Conservation (phyloP, 1,140 invertebrate genomes). For the Lasioglossum albipes region DNA sequence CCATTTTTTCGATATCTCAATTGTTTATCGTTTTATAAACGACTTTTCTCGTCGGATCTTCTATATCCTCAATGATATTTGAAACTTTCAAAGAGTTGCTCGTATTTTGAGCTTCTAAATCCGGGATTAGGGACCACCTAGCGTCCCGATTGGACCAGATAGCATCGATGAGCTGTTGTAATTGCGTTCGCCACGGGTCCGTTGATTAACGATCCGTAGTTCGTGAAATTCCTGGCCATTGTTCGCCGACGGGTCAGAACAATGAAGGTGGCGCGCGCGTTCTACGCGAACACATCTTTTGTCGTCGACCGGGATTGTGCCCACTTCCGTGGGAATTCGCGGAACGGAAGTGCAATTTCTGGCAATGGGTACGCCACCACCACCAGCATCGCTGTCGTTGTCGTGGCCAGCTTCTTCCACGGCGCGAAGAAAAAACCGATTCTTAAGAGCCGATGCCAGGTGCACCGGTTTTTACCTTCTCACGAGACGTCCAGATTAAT, state of each 20-base stretch:
- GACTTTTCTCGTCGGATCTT: too few species aligned
- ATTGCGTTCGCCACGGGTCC: background rate
- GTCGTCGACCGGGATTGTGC: conserved; percentile 68
- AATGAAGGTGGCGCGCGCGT: conserved; percentile 51
- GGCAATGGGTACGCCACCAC: conserved; percentile 55
- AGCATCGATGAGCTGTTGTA: too few species aligned
- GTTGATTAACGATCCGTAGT: conserved; percentile 20
- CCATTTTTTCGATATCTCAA: too few species aligned
- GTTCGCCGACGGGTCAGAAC: conserved; percentile 48
- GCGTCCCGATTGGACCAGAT: too few species aligned
- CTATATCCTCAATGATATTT: too few species aligned
- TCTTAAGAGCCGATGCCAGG: conserved; percentile 68
- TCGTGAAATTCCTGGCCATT: background rate
- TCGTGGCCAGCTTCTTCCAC: conserved; percentile 58
- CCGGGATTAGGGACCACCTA: too few species aligned
- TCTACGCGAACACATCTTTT: conserved; percentile 56
- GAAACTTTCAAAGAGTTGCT: too few species aligned
- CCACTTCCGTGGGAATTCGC: conserved; percentile 78
- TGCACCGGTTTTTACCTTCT: conserved; percentile 58
- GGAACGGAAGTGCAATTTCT: conserved; percentile 78
- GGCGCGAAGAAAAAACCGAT: conserved; percentile 50
- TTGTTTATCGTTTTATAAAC: too few species aligned
- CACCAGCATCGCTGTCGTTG: background rate
- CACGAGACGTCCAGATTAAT: conserved; percentile 45
- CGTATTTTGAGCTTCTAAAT: too few species aligned